phyloP scores from a whole-genome alignment of 2,113 vertebrate genomes.

The Boleophthalmus pectinirostris region DNA sequence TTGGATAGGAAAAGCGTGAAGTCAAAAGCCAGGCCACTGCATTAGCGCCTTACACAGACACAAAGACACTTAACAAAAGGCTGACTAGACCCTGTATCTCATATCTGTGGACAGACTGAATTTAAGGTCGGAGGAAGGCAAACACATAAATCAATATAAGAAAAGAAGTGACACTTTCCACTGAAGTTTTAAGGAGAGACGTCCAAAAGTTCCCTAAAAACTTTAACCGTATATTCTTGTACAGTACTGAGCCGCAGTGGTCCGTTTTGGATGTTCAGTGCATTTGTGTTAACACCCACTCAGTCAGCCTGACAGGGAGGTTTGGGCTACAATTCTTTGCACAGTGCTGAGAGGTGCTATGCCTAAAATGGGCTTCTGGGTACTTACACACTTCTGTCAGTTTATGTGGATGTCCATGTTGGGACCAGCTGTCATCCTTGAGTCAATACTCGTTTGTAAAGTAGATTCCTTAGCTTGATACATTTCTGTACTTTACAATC shows the following conservation, averaged over 20 bases:
- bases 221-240: neutral
- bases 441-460: constrained; percentile 49
- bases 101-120: constrained; percentile 7
- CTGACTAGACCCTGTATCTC: constrained; percentile 2
- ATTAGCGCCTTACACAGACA: constrained; percentile 6
- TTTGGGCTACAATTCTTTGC: constrained; percentile 14
- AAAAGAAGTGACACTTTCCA: constrained; percentile 24
- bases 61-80: constrained; percentile 16
- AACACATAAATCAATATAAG: constrained; percentile 36
- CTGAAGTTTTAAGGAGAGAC: neutral
- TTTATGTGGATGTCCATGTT: constrained; percentile 6
- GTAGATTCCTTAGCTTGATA: constrained; percentile 18
- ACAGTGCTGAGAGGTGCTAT: constrained; percentile 2
- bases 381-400: neutral
- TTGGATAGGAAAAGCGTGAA: no score
- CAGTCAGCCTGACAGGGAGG: constrained; percentile 20
- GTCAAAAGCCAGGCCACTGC: no score
- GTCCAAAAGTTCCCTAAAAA: neutral
- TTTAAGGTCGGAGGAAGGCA: constrained; percentile 21
- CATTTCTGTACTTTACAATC: neutral
- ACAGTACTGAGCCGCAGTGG: neutral
- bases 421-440: constrained; percentile 22
- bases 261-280: neutral
- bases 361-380: constrained; percentile 15
- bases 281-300: constrained; percentile 25